Percentiles rank a stretch among this genome's conserved stretches.
These are phyloP conservation scores for Psococerastis gibbosa DNA, from an alignment of 2,888 invertebrate species.

Conservation along the genomic window DNA sequence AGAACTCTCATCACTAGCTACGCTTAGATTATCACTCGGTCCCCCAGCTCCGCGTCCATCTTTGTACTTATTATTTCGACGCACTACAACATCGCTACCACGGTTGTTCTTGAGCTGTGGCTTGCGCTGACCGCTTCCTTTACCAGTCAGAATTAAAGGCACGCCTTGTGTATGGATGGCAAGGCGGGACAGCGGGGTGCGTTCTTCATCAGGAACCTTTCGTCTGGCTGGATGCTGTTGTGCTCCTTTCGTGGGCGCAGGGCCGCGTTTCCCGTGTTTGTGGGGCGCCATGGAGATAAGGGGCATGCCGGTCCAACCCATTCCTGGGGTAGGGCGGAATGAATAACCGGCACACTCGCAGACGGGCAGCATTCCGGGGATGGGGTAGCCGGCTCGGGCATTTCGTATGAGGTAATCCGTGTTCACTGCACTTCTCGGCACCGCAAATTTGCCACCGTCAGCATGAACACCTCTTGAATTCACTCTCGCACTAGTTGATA, in stretches of 20 bases:
- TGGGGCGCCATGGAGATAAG: conserved; percentile 50
- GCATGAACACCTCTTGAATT: conserved; percentile 13
- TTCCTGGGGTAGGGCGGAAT: conserved; percentile 22
- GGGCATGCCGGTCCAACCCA: conserved; percentile 63
- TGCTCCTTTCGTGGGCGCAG: conserved; percentile 20
- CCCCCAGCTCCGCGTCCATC: conserved; percentile 14
- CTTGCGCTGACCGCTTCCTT: conserved; percentile 35
- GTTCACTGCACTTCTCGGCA: background rate
- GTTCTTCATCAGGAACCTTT: conserved; percentile 16
- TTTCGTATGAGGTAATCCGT: background rate
- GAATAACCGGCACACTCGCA: conserved; percentile 7
- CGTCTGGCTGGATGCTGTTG: conserved; percentile 16
- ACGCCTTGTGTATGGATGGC: conserved; percentile 72
- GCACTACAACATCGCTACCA: conserved; percentile 16
- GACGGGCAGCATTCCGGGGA: conserved; percentile 10
- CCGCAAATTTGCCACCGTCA: background rate
- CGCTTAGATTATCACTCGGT: conserved; percentile 40
- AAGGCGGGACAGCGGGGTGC: conserved; percentile 44
- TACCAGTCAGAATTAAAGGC: conserved; percentile 56
- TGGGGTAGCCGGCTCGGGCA: conserved; percentile 8
- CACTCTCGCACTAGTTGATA: conserved; percentile 23
- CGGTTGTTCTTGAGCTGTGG: conserved; percentile 12
- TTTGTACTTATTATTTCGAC: conserved; percentile 24
- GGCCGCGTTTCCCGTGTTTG: conserved; percentile 30
- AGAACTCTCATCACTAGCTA: conserved; percentile 60